Evolutionary conservation across 2,888 invertebrate genomes (phyloP), one percentile per base, ranked within the genome.

Genomic region (Aporophyla lueneburgensis): DNA sequence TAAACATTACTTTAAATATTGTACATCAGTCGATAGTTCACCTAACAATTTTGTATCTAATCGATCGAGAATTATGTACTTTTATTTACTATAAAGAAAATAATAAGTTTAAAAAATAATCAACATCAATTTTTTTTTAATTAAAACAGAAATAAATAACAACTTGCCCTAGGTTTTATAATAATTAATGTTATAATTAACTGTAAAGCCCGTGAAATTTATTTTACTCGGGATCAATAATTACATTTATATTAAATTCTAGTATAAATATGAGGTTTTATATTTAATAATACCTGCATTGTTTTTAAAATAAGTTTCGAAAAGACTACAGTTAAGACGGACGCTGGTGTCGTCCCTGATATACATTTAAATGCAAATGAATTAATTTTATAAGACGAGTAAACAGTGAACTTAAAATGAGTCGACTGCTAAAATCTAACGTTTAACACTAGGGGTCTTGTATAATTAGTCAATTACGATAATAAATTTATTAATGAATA

Each of bases 121-220:
- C 93, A 96, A 96, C 96, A 96, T 96, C 94, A 93, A 92, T 85
- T 86, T 88, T 90, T 89, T 88, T 90, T 90, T 89, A 86, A 86
- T 88, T 91, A 96, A 97, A 97, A 97, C 96, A 97, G 97, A 96
- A 97, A 97, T 97, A 97, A 97, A 97, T 97, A 97, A 97, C 97
- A 97, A 97, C 97, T 97, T 96, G 96, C 95, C 96, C 96, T 96
- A 96, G 92, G 91, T 95, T 95, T 95, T 94, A 95, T 96, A 94
- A 95, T 95, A 95, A 96, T 96, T 96, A 96, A 95, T 95, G 94
- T 96, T 96, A 96, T 94, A 95, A 96, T 96, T 96, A 96, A 95
- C 92, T 95, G 95, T 96, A 96, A 96, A 96, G 96, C 96, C 96
- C 95, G 96, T 96, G 96, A 96, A 95, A 93, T 95, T 95, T 93